These are phyloP conservation scores for Pectinophora gossypiella DNA, from an alignment of 1,140 invertebrate genomes.

Conservation along the genomic window DNA sequence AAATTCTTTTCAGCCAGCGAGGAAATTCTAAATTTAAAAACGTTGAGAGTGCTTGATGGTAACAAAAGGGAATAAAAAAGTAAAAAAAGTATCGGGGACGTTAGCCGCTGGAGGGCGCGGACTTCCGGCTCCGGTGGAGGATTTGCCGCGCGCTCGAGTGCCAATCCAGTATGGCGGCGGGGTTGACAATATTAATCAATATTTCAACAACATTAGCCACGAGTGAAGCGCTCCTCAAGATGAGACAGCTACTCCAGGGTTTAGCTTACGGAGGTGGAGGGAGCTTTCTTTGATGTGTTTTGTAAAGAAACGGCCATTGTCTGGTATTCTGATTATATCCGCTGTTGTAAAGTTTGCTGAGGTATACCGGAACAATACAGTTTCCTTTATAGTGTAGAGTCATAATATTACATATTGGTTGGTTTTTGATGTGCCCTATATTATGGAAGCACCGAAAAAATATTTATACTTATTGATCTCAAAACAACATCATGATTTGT, in stretches of 20 bases:
- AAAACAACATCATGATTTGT: slow-evolving; percentile 3
- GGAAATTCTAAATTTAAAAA: slow-evolving; percentile 21
- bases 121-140: slow-evolving; percentile 30
- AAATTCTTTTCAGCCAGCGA: slow-evolving; percentile 26
- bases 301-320: not conserved
- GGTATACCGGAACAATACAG: too few relatives aligned
- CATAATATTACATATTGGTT: too few relatives aligned
- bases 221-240: slow-evolving; percentile 43
- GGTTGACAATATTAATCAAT: slow-evolving; percentile 71
- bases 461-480: not conserved
- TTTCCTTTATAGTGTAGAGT: too few relatives aligned
- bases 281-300: not conserved
- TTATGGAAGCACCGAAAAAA: too few relatives aligned
- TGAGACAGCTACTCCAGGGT: slow-evolving; percentile 41
- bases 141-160: slow-evolving; percentile 37
- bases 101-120: slow-evolving; percentile 35
- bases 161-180: slow-evolving; percentile 53
- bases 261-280: slow-evolving; percentile 21
- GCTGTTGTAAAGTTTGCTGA: too few relatives aligned
- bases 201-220: slow-evolving; percentile 66
- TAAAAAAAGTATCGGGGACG: slow-evolving; percentile 37
- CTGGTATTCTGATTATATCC: too few relatives aligned
- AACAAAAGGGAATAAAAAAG: slow-evolving; percentile 52
- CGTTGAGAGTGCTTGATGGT: slow-evolving; percentile 37
- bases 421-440: too few relatives aligned